Percentiles rank a stretch among this genome's conserved stretches.
Evolutionary conservation across 2,888 invertebrate genomes (phyloP).

Genomic region (Xestobium rufovillosum): DNA sequence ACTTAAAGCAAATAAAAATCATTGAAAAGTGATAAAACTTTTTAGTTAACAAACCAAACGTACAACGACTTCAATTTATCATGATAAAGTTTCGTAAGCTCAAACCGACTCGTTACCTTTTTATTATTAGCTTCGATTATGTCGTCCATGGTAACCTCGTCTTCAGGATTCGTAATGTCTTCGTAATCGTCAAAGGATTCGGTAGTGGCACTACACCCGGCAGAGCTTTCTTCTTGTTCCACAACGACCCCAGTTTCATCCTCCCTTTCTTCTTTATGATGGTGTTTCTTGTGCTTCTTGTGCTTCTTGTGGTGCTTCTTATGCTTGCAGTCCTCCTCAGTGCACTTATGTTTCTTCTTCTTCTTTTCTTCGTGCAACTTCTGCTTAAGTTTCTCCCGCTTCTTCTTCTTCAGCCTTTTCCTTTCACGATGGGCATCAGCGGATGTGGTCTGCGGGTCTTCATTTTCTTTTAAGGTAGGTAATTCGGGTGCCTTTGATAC

Average conservation of each 20-base stretch:
- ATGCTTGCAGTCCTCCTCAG: constrained; percentile 62
- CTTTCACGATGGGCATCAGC: constrained; percentile 51
- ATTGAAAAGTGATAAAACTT: no score
- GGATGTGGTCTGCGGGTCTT: constrained; percentile 36
- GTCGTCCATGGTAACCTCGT: constrained; percentile 40
- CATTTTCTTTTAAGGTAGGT: constrained; percentile 28
- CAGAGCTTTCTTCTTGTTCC: constrained; percentile 21
- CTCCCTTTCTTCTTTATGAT: constrained; percentile 50
- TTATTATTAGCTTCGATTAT: constrained; percentile 32
- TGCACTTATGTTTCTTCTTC: constrained; percentile 62
- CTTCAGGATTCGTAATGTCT: constrained; percentile 32
- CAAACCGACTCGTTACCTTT: constrained; percentile 25
- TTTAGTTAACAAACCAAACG: no score
- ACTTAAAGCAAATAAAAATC: no score
- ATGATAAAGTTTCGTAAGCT: no score
- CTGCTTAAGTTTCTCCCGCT: constrained; percentile 55
- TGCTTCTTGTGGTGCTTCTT: constrained; percentile 73
- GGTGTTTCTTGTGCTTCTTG: constrained; percentile 69
- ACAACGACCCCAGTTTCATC: constrained; percentile 23
- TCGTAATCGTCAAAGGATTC: constrained; percentile 22
- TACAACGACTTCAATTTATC: no score
- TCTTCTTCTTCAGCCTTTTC: constrained; percentile 61
- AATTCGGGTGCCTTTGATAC: constrained; percentile 17
- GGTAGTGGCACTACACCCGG: constrained; percentile 15
- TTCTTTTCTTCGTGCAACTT: constrained; percentile 51